A percentile compares a stretch with the other conserved stretches of the same genome.
These are phyloP conservation scores for Eretmochelys imbricata DNA, from an alignment of 2,113 vertebrate genomes.

Conservation along the genomic window DNA sequence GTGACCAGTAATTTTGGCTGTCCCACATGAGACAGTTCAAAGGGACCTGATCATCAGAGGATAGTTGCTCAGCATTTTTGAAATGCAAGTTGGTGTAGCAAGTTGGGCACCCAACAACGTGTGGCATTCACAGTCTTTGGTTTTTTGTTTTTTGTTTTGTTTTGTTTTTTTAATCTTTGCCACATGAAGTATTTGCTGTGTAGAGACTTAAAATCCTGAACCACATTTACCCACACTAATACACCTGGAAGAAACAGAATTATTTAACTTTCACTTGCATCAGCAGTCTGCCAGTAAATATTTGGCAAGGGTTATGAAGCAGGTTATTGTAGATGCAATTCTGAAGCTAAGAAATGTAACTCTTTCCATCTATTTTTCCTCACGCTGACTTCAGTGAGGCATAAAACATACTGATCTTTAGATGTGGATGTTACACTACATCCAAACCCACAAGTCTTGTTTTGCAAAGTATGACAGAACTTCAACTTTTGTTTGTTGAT, in stretches of 20 bases:
- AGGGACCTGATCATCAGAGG: neutral
- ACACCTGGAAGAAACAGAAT: neutral
- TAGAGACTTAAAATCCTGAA: neutral
- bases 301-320: neutral
- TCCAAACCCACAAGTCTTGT: neutral
- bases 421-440: neutral
- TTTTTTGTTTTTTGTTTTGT: too few relatives aligned
- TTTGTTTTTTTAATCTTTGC: neutral
- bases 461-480: neutral
- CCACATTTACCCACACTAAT: neutral
- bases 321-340: neutral
- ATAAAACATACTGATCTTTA: neutral
- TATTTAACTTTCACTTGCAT: neutral
- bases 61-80: neutral
- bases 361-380: neutral
- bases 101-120: neutral
- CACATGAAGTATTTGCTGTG: neutral
- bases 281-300: neutral
- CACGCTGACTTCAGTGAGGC: neutral
- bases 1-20: neutral
- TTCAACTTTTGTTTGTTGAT: conserved; percentile 33
- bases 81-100: neutral
- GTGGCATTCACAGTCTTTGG: neutral
- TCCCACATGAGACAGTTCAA: neutral
- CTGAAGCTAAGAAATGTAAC: neutral